These are phyloP conservation scores for Gasterosteus nipponicus DNA, from an alignment of 2,113 vertebrate genomes.

Conservation along the genomic window DNA sequence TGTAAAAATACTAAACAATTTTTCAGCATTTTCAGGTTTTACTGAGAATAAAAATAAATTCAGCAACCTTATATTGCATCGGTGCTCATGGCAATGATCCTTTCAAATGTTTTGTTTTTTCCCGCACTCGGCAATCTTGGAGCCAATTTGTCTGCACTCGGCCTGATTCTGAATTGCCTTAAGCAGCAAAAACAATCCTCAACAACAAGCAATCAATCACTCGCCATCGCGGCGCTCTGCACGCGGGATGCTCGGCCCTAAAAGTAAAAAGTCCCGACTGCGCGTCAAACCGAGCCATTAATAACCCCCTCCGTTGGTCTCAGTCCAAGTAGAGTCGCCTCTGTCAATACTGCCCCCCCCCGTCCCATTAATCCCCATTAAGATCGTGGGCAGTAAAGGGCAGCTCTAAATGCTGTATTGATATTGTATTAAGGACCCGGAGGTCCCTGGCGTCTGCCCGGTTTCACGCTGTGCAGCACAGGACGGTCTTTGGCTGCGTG, in stretches of 20 bases:
- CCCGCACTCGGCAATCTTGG: conserved; percentile 11
- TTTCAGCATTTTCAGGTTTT: not conserved
- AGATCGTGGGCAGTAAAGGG: conserved; percentile 65
- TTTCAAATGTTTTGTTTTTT: conserved; percentile 6
- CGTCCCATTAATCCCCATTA: conserved; percentile 77
- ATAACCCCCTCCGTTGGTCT: conserved; percentile 48
- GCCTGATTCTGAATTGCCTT: conserved; percentile 33
- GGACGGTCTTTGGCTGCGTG: conserved; percentile 32
- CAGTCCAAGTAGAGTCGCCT: conserved; percentile 42
- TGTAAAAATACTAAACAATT: not conserved
- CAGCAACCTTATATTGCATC: not conserved
- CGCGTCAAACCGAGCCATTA: conserved; percentile 43
- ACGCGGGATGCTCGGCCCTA: conserved; percentile 6
- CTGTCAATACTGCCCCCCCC: conserved; percentile 51
- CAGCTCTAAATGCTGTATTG: conserved; percentile 75
- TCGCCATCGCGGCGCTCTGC: conserved; percentile 8
- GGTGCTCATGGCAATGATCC: not conserved
- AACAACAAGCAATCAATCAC: conserved; percentile 29
- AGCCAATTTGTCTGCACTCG: conserved; percentile 23
- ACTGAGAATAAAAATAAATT: not conserved
- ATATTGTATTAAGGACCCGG: conserved; percentile 77
- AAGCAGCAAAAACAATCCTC: conserved; percentile 37
- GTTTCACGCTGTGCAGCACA: conserved; percentile 47
- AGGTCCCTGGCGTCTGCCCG: conserved; percentile 71
- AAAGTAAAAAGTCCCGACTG: conserved; percentile 24